Base-by-base conservation (phyloP, 2,113 vertebrate species). In the Varanus komodoensis region DNA sequence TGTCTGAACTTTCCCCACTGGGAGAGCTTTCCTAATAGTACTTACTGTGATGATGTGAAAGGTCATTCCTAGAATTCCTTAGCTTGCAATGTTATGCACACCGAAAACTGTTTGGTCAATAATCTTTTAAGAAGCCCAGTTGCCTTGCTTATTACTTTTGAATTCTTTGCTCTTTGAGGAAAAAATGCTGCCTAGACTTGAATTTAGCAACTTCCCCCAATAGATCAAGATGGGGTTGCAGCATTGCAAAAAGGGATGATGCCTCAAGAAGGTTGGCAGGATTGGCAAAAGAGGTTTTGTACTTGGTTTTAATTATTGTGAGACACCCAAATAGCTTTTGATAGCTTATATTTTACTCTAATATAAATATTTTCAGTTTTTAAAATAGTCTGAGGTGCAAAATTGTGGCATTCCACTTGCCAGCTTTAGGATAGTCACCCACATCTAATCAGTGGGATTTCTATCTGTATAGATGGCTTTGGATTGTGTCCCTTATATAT, bases 41-140 rank as follows among this genome's bases (percentile, higher is more conserved):
- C 89, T 29, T 89, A 27, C 25, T 85, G 54, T 89, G 29, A 21
- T 87, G 23, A 11, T 88, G 19, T 34, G 50, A 89, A 15, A 95
- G 82, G 54, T 32, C 50, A 2, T 1, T 0, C 79, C 90, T 0
- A 0, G 52, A 73, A 50, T 61, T 89, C 57, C 84, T 92, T 74
- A 73, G 57, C 17, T 87, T 61, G 6, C 82, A 78, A 57, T 25
- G 21, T 81, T 92, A 52, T 86, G 80, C 50, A 79, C 87, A 32
- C 27, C 90, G 68, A 74, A 5, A 78, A 71, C 87, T n/a, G 11
- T 79, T 92, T 90, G 32, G 19, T 90, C 50, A 23, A 50, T 90
- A 12, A 57, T 82, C n/a, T 89, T 48, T 79, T 79, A 38, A 0
- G 14, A 89, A 85, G 86, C 84, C 52, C 0, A 44, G 34, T 38